Evolutionary conservation across 2,888 invertebrate genomes (phyloP).

Genomic region (Tupiocoris notatus): DNA sequence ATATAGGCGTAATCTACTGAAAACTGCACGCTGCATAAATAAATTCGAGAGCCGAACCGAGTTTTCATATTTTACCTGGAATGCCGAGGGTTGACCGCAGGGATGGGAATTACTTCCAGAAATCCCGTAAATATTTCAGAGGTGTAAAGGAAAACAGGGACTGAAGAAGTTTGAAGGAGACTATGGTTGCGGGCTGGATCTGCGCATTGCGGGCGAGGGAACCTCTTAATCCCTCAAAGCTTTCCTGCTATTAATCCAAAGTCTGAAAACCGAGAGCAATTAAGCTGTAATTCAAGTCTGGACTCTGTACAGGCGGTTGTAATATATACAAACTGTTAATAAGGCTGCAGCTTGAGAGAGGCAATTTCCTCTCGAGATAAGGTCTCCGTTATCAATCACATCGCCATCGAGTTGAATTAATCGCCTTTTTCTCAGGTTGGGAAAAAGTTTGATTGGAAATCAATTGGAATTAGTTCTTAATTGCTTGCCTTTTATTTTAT

Average conservation of each 20-base stretch:
- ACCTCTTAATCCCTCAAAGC: constrained; percentile 42
- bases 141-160: constrained; percentile 1
- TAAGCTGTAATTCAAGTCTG: constrained; percentile 37
- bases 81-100: constrained; percentile 18
- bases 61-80: constrained; percentile 12
- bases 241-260: constrained; percentile 41
- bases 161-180: background rate
- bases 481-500: too few species aligned
- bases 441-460: too few species aligned
- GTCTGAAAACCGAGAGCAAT: constrained; percentile 39
- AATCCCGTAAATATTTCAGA: constrained; percentile 24
- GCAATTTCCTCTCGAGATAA: constrained; percentile 15
- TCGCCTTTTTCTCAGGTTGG: background rate
- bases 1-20: background rate
- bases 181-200: background rate
- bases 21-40: background rate
- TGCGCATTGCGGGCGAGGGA: constrained; percentile 38
- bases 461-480: too few species aligned
- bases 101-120: constrained; percentile 31
- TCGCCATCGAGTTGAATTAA: background rate
- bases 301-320: constrained; percentile 12
- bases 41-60: background rate
- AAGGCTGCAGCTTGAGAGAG: constrained; percentile 36
- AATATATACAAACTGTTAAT: constrained; percentile 39
- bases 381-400: background rate